A percentile compares a stretch with the other conserved stretches of the same genome.
phyloP scores from a whole-genome alignment of 2,888 invertebrate genomes.

The Didymodactylos carnosus region DNA sequence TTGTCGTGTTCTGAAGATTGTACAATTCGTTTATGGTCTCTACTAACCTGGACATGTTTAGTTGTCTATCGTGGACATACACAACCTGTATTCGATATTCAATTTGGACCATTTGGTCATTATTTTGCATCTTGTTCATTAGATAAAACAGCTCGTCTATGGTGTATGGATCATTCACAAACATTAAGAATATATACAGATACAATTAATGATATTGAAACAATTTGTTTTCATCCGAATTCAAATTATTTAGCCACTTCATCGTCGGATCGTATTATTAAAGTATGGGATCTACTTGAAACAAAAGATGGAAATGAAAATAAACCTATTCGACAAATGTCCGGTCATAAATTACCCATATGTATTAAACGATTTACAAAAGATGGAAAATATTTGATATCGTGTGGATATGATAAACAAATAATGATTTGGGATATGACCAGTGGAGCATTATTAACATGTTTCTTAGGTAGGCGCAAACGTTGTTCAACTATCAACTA shows the following conservation, averaged over 20 bases:
- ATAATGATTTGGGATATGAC: slow-evolving; percentile 11
- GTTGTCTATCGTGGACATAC: slow-evolving; percentile 82
- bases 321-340: slow-evolving; percentile 1
- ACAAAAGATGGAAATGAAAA: slow-evolving; percentile 2
- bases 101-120: slow-evolving; percentile 66
- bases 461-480: too few species aligned
- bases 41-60: slow-evolving; percentile 84
- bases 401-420: slow-evolving; percentile 1
- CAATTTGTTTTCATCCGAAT: slow-evolving; percentile 87
- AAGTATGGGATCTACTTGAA: slow-evolving; percentile 58
- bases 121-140: slow-evolving; percentile 83
- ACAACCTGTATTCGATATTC: slow-evolving; percentile 85
- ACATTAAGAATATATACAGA: slow-evolving; percentile 77
- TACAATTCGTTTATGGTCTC: slow-evolving; percentile 77
- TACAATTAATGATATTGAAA: slow-evolving; percentile 76
- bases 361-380: slow-evolving; percentile 4
- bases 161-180: slow-evolving; percentile 90
- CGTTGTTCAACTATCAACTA: too few species aligned
- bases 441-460: slow-evolving; percentile 4
- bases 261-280: slow-evolving; percentile 74
- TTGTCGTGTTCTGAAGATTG: slow-evolving; percentile 78
- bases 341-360: slow-evolving; percentile 8
- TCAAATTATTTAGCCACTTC: slow-evolving; percentile 93
- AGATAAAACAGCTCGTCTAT: slow-evolving; percentile 77
- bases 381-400: slow-evolving; percentile 9